Percentiles rank a stretch among this genome's conserved stretches.
Conservation (phyloP, 2,888 invertebrate genomes). For the Mythimna ferrago region DNA sequence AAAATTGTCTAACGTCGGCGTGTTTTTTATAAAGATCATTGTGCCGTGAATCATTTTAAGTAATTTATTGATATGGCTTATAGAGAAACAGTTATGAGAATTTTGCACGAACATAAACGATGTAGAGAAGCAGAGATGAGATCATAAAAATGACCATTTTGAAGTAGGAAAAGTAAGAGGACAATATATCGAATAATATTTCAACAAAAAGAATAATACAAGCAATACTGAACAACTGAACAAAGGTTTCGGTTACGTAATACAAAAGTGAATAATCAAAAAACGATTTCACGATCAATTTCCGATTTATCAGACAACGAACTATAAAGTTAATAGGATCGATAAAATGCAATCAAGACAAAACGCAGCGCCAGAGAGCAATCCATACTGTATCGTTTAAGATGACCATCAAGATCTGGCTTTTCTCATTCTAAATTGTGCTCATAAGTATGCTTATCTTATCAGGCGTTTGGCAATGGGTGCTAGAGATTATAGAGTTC, state of each 20-base stretch:
- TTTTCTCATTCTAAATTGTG: constrained; percentile 50
- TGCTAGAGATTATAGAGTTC: constrained; percentile 78
- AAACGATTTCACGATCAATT: constrained; percentile 51
- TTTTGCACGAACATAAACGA: constrained; percentile 4
- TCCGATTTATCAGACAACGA: constrained; percentile 38
- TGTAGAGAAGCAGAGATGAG: neutral
- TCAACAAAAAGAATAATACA: neutral
- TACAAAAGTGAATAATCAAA: constrained; percentile 20
- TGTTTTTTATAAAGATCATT: constrained; percentile 61
- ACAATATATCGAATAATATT: neutral
- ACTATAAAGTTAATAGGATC: constrained; percentile 33
- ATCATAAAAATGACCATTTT: neutral
- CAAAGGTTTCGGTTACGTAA: neutral
- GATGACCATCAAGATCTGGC: constrained; percentile 50
- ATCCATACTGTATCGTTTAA: constrained; percentile 39
- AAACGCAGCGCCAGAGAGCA: constrained; percentile 17
- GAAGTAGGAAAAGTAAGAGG: neutral
- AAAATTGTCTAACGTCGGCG: constrained; percentile 73
- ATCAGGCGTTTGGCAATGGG: constrained; percentile 75
- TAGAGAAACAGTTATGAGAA: constrained; percentile 18
- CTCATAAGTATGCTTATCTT: constrained; percentile 69
- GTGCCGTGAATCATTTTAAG: constrained; percentile 57
- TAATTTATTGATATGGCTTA: constrained; percentile 44
- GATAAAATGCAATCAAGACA: constrained; percentile 54
- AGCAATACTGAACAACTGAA: neutral